phyloP scores from a whole-genome alignment of 2,888 invertebrate genomes.

The Heliothis peltigera region DNA sequence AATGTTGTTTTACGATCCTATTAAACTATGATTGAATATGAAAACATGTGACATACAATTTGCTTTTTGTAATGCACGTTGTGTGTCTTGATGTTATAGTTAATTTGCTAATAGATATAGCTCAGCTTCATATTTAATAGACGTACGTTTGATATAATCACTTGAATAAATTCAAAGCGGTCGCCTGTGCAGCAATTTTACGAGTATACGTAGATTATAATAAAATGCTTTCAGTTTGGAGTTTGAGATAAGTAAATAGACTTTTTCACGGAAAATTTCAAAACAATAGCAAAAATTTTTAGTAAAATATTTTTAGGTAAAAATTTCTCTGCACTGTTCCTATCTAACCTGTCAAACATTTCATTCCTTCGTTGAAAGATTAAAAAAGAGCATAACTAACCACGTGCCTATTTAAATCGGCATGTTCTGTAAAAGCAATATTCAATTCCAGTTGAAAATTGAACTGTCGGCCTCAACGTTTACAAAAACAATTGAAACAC shows the following conservation, averaged over 20 bases:
- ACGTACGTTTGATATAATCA: neutral
- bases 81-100: neutral
- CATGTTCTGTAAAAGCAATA: slow-evolving; percentile 12
- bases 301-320: neutral
- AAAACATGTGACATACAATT: slow-evolving; percentile 17
- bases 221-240: neutral
- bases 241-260: neutral
- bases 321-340: neutral
- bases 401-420: neutral
- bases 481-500: neutral
- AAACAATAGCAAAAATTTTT: neutral
- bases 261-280: neutral
- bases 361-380: neutral
- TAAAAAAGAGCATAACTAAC: neutral
- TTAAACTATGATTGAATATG: slow-evolving; percentile 14
- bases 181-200: neutral
- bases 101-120: slow-evolving; percentile 9
- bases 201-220: neutral
- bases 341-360: neutral
- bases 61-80: slow-evolving; percentile 6
- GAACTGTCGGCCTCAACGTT: neutral
- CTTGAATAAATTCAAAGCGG: neutral
- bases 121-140: neutral
- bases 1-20: slow-evolving; percentile 21
- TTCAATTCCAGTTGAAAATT: slow-evolving; percentile 3